These are phyloP conservation scores for Regulus satrapa DNA, from an alignment of 2,113 vertebrate genomes.

Conservation along the genomic window DNA sequence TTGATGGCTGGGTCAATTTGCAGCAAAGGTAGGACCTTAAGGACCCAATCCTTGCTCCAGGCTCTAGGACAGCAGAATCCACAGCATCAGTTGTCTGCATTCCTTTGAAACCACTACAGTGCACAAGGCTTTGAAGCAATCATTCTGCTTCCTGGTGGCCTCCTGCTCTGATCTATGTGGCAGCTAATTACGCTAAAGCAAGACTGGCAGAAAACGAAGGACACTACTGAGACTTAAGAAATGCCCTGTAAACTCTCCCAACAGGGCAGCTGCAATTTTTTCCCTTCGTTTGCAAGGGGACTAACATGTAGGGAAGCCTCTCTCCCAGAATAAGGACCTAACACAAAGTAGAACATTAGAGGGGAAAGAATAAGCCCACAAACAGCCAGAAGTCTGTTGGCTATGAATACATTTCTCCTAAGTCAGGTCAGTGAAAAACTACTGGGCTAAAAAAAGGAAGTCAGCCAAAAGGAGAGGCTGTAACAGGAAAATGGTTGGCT, in stretches of 20 bases:
- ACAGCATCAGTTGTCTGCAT: neutral
- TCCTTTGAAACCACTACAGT: neutral
- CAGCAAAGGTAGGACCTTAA: neutral
- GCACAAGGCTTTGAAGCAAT: neutral
- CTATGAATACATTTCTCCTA: neutral
- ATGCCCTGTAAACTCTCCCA: neutral
- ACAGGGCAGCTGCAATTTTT: neutral
- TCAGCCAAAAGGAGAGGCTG: neutral
- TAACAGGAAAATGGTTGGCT: neutral
- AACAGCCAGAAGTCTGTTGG: neutral
- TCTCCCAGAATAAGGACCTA: neutral
- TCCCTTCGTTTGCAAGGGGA: neutral
- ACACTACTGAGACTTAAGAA: neutral
- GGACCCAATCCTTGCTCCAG: neutral
- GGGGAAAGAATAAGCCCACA: neutral
- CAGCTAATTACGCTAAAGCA: neutral
- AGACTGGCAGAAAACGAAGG: neutral
- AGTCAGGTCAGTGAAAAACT: neutral
- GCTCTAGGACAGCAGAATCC: neutral
- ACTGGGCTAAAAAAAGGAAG: neutral
- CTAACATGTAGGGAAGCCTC: neutral
- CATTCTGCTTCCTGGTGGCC: neutral
- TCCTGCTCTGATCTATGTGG: neutral
- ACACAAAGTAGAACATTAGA: neutral
- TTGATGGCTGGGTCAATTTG: neutral